phyloP scores from a whole-genome alignment of 2,888 invertebrate genomes.

The Lysandra bellargus region DNA sequence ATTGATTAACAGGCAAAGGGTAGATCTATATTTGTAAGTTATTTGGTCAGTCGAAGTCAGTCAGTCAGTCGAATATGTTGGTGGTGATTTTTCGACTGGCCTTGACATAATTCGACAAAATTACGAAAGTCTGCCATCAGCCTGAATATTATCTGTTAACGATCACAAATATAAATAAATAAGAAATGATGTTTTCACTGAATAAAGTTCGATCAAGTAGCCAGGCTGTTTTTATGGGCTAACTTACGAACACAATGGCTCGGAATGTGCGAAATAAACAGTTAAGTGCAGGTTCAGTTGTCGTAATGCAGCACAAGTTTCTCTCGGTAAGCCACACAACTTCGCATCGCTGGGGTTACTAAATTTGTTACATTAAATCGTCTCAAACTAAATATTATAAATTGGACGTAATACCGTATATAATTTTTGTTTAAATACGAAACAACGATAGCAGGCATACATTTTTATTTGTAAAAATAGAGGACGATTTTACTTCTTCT shows the following conservation, averaged over 20 bases:
- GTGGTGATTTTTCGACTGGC: not conserved
- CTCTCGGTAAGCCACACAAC: slow-evolving; percentile 62
- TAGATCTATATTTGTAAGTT: not conserved
- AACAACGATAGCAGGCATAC: not conserved
- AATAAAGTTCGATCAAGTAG: slow-evolving; percentile 21
- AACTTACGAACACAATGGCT: slow-evolving; percentile 56
- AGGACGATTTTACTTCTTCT: too few relatives aligned
- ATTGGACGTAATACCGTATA: not conserved
- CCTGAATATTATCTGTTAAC: not conserved
- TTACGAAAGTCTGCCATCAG: not conserved
- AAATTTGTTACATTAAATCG: slow-evolving; percentile 35
- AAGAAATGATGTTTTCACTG: not conserved
- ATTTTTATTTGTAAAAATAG: too few relatives aligned
- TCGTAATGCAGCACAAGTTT: slow-evolving; percentile 69
- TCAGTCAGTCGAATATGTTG: not conserved
- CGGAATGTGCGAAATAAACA: slow-evolving; percentile 75
- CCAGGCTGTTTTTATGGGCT: slow-evolving; percentile 43
- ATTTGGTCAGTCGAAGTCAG: not conserved
- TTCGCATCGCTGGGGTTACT: slow-evolving; percentile 54
- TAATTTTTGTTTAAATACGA: not conserved
- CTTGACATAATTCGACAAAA: not conserved
- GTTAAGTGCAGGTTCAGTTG: slow-evolving; percentile 75
- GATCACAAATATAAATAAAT: not conserved
- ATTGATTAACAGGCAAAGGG: not conserved
- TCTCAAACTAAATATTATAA: not conserved